phyloP scores from a whole-genome alignment of 2,888 invertebrate genomes.

The Molorchus minor region DNA sequence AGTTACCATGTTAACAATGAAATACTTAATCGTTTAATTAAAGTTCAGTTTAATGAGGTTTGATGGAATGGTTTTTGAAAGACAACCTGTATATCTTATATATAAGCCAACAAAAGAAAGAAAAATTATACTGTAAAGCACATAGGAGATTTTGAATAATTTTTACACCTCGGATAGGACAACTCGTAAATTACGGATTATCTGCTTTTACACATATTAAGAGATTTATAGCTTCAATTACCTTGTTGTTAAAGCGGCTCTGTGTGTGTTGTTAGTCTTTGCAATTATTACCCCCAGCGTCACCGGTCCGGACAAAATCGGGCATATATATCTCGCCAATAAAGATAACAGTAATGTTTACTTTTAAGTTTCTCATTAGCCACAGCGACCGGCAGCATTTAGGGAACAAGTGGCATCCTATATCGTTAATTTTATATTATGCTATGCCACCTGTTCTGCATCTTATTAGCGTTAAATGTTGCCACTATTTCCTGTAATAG shows the following conservation, averaged over 20 bases:
- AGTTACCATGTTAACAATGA: too few species aligned
- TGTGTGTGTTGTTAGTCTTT: slow-evolving; percentile 9
- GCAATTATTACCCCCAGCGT: slow-evolving; percentile 13
- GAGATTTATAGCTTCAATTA: slow-evolving; percentile 19
- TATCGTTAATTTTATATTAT: slow-evolving; percentile 10
- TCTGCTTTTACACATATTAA: slow-evolving; percentile 13
- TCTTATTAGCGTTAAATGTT: neutral
- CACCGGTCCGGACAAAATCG: slow-evolving; percentile 1
- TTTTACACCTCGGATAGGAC: slow-evolving; percentile 8
- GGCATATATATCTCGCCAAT: slow-evolving; percentile 8
- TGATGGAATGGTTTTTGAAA: too few species aligned
- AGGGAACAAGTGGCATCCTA: slow-evolving; percentile 12
- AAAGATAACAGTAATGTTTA: slow-evolving; percentile 10
- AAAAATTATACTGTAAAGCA: neutral
- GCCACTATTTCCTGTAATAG: too few species aligned
- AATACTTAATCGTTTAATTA: too few species aligned
- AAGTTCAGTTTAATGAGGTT: too few species aligned
- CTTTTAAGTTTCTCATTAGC: slow-evolving; percentile 7
- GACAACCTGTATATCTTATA: too few species aligned
- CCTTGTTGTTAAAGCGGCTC: slow-evolving; percentile 7
- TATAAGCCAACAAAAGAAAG: too few species aligned
- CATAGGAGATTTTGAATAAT: neutral
- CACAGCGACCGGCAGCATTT: neutral
- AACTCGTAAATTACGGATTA: slow-evolving; percentile 17
- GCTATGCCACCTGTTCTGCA: neutral